These are phyloP conservation scores for Heteronetta atricapilla DNA, from an alignment of 2,113 vertebrate genomes.

Conservation along the genomic window DNA sequence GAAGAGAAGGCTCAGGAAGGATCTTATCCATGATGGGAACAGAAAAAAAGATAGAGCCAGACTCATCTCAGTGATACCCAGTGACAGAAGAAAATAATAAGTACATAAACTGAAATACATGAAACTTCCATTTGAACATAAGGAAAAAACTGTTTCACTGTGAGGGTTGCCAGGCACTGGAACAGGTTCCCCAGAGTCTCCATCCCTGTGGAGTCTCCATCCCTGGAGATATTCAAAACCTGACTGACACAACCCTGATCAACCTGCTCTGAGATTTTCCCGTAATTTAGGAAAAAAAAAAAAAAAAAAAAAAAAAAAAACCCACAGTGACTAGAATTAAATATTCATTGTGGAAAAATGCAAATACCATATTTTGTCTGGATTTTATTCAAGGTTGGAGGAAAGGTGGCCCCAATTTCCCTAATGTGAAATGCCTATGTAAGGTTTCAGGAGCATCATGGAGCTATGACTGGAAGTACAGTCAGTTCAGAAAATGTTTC, in stretches of 20 bases:
- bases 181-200: neutral
- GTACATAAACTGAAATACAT: neutral
- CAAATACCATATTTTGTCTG: neutral
- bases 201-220: neutral
- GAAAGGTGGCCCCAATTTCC: neutral
- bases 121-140: neutral
- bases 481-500: neutral
- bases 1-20: neutral
- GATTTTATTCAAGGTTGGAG: neutral
- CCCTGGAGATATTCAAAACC: neutral
- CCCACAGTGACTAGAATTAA: neutral
- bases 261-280: neutral
- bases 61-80: neutral
- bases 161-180: neutral
- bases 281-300: neutral
- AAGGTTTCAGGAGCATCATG: neutral
- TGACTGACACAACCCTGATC: neutral
- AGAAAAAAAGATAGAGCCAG: neutral
- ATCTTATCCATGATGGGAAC: accelerated
- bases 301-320: too few species aligned
- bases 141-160: neutral
- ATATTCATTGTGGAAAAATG: neutral
- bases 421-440: neutral
- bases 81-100: accelerated
- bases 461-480: neutral